Percentiles rank a stretch among this genome's conserved stretches.
phyloP scores from a whole-genome alignment of 1,140 invertebrate species.

The Aphaenogaster floridana region DNA sequence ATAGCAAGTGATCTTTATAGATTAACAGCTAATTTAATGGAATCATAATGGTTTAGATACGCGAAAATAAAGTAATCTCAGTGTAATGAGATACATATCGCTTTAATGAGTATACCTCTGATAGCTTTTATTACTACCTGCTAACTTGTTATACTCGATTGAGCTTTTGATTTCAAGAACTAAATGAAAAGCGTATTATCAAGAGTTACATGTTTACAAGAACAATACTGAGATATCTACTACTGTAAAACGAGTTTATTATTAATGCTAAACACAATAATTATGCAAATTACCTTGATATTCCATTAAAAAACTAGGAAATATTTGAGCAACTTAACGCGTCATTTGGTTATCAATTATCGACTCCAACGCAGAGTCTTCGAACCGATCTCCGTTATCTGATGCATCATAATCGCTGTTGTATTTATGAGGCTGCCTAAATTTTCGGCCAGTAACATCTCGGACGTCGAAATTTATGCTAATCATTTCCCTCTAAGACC shows the following conservation, averaged over 20 bases:
- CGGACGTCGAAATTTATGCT: constrained; percentile 41
- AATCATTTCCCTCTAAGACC: constrained; percentile 44
- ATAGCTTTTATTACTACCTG: not conserved
- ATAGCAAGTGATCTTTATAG: not conserved
- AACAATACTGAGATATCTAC: not conserved
- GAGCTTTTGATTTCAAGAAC: not conserved
- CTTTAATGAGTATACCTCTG: not conserved
- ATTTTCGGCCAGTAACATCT: constrained; percentile 6
- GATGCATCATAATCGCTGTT: constrained; percentile 58
- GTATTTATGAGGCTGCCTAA: constrained; percentile 3
- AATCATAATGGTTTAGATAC: constrained; percentile 12
- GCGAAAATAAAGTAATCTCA: not conserved
- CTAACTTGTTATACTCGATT: not conserved
- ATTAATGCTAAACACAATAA: not conserved
- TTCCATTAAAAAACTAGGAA: constrained; percentile 24
- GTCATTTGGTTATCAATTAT: constrained; percentile 38
- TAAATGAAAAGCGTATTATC: not conserved
- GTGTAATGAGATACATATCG: not conserved
- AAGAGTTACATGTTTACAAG: not conserved
- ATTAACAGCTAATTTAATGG: constrained; percentile 1
- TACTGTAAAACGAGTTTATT: not conserved
- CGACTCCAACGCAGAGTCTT: not conserved
- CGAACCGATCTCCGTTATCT: constrained; percentile 34
- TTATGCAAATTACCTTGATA: constrained; percentile 3
- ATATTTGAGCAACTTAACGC: not conserved